A percentile compares a stretch with the other conserved stretches of the same genome.
Conservation (phyloP, 2,888 invertebrate species). For the Cataglyphis albicans region DNA sequence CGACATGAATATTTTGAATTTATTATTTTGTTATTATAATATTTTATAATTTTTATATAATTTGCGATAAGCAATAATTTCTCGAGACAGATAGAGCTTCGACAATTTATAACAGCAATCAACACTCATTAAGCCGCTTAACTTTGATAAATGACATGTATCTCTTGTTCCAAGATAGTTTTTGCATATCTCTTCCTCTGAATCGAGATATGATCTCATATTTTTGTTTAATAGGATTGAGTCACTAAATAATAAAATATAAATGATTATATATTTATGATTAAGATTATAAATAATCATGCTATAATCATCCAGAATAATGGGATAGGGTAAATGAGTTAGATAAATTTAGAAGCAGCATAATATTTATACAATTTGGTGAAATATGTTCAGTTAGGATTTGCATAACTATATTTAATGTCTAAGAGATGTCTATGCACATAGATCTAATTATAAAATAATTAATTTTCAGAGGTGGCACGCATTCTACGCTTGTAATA, state of each 20-base stretch:
- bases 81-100: not conserved
- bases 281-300: not conserved
- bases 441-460: not conserved
- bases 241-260: too few relatives aligned
- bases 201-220: not conserved
- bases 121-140: slow-evolving; percentile 13
- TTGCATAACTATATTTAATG: not conserved
- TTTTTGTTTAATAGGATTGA: too few relatives aligned
- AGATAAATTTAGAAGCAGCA: not conserved
- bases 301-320: not conserved
- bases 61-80: not conserved
- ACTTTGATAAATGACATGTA: slow-evolving; percentile 1
- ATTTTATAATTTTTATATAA: not conserved
- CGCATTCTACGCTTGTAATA: slow-evolving; percentile 93
- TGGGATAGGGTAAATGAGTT: not conserved
- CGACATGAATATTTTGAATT: not conserved
- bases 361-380: not conserved
- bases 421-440: not conserved
- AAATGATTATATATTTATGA: not conserved
- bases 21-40: slow-evolving; percentile 7
- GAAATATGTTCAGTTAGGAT: not conserved
- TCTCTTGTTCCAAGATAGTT: not conserved
- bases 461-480: slow-evolving; percentile 90
- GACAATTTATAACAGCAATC: slow-evolving; percentile 1
- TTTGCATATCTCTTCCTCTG: not conserved